Percentiles rank a stretch among this genome's conserved stretches.
phyloP scores from a whole-genome alignment of 1,140 invertebrate genomes.

The Bradynema listronoti region DNA sequence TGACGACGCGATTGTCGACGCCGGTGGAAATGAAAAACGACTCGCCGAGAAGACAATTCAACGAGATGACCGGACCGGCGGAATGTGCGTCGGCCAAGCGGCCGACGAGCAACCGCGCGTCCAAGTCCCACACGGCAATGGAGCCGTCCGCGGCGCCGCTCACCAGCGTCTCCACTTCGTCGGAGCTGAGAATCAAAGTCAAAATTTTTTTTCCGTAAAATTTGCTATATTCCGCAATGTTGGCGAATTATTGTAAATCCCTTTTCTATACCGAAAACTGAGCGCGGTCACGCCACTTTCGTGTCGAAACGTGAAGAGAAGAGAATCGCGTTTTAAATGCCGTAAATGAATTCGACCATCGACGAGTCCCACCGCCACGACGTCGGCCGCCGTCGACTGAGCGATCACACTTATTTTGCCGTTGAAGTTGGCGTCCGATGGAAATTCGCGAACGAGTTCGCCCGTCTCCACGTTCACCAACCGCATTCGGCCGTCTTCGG shows the following conservation, averaged over 20 bases:
- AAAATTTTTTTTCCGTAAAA: constrained; percentile 6
- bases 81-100: constrained; percentile 27
- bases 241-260: no score
- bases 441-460: constrained; percentile 42
- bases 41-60: constrained; percentile 31
- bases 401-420: constrained; percentile 28
- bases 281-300: constrained; percentile 31
- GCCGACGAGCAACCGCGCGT: constrained; percentile 35
- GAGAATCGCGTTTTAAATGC: constrained; percentile 31
- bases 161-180: constrained; percentile 33
- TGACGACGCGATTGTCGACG: constrained; percentile 35
- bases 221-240: no score
- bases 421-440: constrained; percentile 23
- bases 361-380: constrained; percentile 38
- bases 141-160: constrained; percentile 34
- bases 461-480: constrained; percentile 39
- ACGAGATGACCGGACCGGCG: constrained; percentile 16
- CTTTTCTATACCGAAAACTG: constrained; percentile 37
- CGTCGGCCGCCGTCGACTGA: constrained; percentile 40
- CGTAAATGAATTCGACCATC: constrained; percentile 33
- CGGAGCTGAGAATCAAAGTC: constrained; percentile 28
- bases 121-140: constrained; percentile 42
- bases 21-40: constrained; percentile 36
- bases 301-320: constrained; percentile 31
- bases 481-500: constrained; percentile 28